Conservation (phyloP, 2,888 invertebrate genomes). For the Ichneumon xanthorius region DNA sequence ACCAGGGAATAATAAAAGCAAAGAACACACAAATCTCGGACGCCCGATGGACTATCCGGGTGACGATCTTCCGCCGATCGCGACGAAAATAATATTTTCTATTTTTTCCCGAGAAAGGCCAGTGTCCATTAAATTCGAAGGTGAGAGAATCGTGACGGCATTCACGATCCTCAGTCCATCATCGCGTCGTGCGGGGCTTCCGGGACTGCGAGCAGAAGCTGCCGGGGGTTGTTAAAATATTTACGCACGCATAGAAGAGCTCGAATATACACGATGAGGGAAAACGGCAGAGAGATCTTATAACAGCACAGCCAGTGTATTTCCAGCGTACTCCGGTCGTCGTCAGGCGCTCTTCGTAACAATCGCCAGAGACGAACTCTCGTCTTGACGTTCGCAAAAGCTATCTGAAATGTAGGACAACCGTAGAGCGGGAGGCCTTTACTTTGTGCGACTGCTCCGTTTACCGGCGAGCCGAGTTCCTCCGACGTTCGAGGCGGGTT, state of each 20-base stretch:
- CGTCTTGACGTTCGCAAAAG: constrained; percentile 39
- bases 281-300: neutral
- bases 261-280: neutral
- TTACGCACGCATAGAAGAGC: neutral
- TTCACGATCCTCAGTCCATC: neutral
- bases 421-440: constrained; percentile 2
- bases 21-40: constrained; percentile 9
- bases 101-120: neutral
- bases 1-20: constrained; percentile 54
- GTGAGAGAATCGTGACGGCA: constrained; percentile 19
- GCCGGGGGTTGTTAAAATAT: constrained; percentile 1
- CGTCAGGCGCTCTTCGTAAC: constrained; percentile 8
- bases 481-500: constrained; percentile 29
- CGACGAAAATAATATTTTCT: constrained; percentile 5
- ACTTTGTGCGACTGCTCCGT: constrained; percentile 27
- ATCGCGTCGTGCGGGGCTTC: neutral
- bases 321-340: constrained; percentile 21
- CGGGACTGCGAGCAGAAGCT: constrained; percentile 1
- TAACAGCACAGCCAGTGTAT: constrained; percentile 10
- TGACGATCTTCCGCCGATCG: neutral
- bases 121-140: neutral
- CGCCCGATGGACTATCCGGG: neutral
- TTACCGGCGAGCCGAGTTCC: neutral
- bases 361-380: constrained; percentile 26
- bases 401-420: constrained; percentile 44